Evolutionary conservation across 2,797 vertebrate species (phyloP).

Genomic region (Propithecus deckenii): DNA sequence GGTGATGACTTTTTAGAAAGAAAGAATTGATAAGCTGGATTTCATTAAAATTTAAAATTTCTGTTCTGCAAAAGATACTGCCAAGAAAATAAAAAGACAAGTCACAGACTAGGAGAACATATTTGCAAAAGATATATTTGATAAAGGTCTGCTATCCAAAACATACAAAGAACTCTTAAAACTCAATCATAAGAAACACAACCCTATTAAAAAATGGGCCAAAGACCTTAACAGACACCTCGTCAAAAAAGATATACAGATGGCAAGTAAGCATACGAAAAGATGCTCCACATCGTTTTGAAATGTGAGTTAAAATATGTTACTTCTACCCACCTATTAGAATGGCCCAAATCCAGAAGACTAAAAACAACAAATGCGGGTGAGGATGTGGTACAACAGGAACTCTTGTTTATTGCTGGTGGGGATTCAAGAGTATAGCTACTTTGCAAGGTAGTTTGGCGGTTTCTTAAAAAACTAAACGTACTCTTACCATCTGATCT

Average conservation of each 20-base stretch:
- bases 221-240: background rate
- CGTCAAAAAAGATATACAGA: background rate
- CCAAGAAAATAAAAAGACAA: background rate
- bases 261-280: background rate
- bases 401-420: background rate
- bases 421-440: background rate
- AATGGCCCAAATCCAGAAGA: background rate
- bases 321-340: background rate
- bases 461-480: background rate
- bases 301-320: background rate
- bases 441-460: background rate
- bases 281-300: background rate
- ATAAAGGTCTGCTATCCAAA: background rate
- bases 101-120: background rate
- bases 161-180: background rate
- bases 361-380: background rate
- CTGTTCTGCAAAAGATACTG: background rate
- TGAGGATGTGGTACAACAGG: background rate
- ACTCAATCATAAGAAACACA: background rate
- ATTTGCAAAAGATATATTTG: background rate
- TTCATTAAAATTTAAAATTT: background rate
- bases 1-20: background rate
- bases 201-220: background rate
- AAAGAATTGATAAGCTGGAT: background rate
- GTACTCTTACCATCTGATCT: background rate